These are phyloP conservation scores for Aptenodytes forsteri DNA, from an alignment of 2,113 vertebrate species.

Conservation along the genomic window DNA sequence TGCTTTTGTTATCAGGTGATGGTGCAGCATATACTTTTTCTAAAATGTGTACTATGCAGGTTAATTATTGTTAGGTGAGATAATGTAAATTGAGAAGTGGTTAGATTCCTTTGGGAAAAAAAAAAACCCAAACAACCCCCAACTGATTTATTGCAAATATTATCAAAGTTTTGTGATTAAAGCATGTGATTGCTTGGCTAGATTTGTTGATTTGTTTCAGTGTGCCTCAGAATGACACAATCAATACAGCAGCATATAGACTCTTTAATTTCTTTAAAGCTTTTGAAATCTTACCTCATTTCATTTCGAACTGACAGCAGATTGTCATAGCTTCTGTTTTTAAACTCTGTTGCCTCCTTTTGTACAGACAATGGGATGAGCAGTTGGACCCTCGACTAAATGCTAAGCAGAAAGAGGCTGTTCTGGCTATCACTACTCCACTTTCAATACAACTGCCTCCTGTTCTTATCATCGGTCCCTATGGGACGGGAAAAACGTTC, in stretches of 20 bases:
- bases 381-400: constrained; percentile 97
- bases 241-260: not conserved
- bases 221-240: not conserved
- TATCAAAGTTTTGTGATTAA: not conserved
- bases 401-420: constrained; percentile 98
- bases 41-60: not conserved
- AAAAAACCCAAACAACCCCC: no score
- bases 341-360: constrained; percentile 3
- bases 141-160: not conserved
- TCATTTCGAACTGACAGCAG: not conserved
- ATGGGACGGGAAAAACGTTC: constrained; percentile 98
- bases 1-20: not conserved
- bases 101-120: not conserved
- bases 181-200: not conserved
- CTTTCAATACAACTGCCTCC: constrained; percentile 90
- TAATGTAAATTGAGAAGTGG: not conserved
- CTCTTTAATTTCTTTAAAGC: not conserved
- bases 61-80: not conserved
- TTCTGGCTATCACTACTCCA: constrained; percentile 96
- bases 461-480: constrained; percentile 97
- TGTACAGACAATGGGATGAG: constrained; percentile 94
- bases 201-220: not conserved
- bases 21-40: not conserved
- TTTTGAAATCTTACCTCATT: not conserved
- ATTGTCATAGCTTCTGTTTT: not conserved